Conservation (phyloP, 2,113 vertebrate species). For the Rhagologus leucostigma region DNA sequence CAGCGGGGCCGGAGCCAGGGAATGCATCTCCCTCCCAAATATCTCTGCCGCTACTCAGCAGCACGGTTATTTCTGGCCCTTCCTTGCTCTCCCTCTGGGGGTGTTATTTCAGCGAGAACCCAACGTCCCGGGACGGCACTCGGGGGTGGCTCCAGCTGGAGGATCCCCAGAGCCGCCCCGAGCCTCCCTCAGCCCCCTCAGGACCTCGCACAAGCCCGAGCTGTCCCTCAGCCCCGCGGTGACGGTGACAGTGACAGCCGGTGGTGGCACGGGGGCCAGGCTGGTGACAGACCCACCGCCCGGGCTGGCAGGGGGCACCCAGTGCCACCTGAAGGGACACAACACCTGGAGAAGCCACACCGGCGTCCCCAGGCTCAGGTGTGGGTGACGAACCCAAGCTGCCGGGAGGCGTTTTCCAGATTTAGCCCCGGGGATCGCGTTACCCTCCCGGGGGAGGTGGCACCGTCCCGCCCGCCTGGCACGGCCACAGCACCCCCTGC, state of each 20-base stretch:
- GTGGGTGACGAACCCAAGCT: slow-evolving; percentile 3
- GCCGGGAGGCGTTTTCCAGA: not conserved
- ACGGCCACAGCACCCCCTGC: accelerated
- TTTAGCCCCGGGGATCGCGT: not conserved
- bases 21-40: not conserved
- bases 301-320: not conserved
- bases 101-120: not conserved
- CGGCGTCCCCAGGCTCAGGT: not conserved
- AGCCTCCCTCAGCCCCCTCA: accelerated
- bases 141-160: not conserved
- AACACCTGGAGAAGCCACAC: accelerated
- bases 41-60: not conserved
- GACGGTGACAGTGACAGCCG: not conserved
- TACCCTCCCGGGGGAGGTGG: not conserved
- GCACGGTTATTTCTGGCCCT: slow-evolving; percentile 5
- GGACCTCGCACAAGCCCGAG: accelerated
- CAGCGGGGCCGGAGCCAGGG: not conserved
- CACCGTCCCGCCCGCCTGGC: not conserved
- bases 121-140: not conserved
- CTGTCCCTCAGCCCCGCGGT: not conserved
- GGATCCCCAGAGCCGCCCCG: not conserved
- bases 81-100: not conserved
- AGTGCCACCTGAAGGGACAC: not conserved
- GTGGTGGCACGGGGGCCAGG: not conserved
- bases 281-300: not conserved